A percentile compares a stretch with the other conserved stretches of the same genome.
These are phyloP conservation scores for Rhaphigaster nebulosa DNA, from an alignment of 2,888 invertebrate species.

Conservation along the genomic window DNA sequence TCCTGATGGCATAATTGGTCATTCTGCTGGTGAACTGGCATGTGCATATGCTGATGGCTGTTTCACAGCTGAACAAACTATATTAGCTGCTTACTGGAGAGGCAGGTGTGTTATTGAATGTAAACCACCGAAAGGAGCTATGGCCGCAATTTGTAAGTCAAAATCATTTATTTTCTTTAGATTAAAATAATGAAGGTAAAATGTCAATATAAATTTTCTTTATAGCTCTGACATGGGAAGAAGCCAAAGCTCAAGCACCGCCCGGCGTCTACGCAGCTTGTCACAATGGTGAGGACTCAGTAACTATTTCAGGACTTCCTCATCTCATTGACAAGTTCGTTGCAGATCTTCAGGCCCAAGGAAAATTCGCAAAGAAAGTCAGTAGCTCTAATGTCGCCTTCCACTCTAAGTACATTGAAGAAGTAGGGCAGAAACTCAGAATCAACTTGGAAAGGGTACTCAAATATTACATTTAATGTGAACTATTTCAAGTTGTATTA, in stretches of 20 bases:
- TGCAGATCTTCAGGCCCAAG: conserved; percentile 78
- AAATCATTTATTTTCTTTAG: not conserved
- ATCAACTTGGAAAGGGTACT: conserved; percentile 77
- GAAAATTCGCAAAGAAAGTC: conserved; percentile 87
- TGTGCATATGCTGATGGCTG: conserved; percentile 84
- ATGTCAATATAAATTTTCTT: not conserved
- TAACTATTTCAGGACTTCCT: conserved; percentile 92
- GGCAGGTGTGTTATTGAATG: conserved; percentile 88
- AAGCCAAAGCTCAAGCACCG: conserved; percentile 79
- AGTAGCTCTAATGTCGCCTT: conserved; percentile 92
- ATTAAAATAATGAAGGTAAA: not conserved
- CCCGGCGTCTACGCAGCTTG: conserved; percentile 91
- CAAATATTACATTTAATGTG: not conserved
- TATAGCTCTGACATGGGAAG: conserved; percentile 78
- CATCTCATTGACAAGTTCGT: conserved; percentile 79
- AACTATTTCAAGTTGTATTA: not conserved
- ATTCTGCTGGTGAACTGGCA: conserved; percentile 78
- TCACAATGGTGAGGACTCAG: conserved; percentile 94
- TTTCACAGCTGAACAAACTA: conserved; percentile 93
- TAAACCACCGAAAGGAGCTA: conserved; percentile 80
- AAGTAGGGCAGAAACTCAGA: conserved; percentile 86
- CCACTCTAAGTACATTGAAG: conserved; percentile 92
- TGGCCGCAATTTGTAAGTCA: conserved; percentile 88
- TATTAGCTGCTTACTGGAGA: conserved; percentile 94
- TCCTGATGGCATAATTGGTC: conserved; percentile 96